Base-by-base conservation (phyloP, 1,140 invertebrate genomes). In the Dendrolimus punctatus region DNA sequence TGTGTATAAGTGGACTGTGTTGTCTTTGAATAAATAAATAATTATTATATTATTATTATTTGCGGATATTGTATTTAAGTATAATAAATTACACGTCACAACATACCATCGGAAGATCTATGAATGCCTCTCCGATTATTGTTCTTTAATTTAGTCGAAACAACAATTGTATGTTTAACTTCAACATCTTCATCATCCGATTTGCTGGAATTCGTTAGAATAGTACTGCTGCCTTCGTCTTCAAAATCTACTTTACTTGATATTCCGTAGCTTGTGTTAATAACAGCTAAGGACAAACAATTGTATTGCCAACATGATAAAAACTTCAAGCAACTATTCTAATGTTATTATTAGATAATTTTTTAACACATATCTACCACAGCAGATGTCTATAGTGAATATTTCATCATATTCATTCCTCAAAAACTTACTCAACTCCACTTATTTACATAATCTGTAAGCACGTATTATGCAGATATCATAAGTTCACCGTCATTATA, bases 141-240 rank as follows among this genome's bases (percentile, higher is more conserved):
- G 44, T 84, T 84, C 44, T 73, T 84, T 0, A 86, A 55, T 59
- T 79, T 84, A 4, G 80, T 86, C 6, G 80, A 83, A 6, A 86
- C 71, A 0, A 84, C 71, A 46, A 84, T 86, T 4, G 80, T 86
- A 49, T 86, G 80, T 57, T 84, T 76, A 0, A 86, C 78, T 68
- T 86, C 80, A 0, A 86, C 73, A 46, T 86, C 76, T 46, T 82
- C 77, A 10, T 82, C 76, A 43, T 77, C 73, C 2, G 46, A 39
- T 53, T 71, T 71, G 36, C 60, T 76, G 2, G 68, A 56, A 60
- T 70, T 73, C 5, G 63, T 68, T 5, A 64, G 49, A 36, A 57
- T 37, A 5, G 56, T 10, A 6, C 66, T 45, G 42, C 55, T 56
- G 44, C 75, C 64, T 42, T 73, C 73, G 8, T 68, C 71, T 6